A percentile compares a stretch with the other conserved stretches of the same genome.
Conservation (phyloP, 2,888 invertebrate species). For the Caenorhabditis parvicauda region DNA sequence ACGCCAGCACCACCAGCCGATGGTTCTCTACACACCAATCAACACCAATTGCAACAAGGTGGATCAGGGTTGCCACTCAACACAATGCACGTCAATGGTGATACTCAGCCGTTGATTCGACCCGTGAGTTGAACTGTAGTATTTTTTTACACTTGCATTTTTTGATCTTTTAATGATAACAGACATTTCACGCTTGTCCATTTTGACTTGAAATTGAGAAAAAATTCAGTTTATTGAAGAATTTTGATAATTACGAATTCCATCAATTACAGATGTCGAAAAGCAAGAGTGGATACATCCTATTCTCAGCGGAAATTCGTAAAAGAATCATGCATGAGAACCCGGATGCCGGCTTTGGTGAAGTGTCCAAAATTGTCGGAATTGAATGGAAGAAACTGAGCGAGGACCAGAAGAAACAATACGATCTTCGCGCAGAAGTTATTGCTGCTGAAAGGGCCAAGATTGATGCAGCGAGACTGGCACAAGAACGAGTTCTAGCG, state of each 20-base stretch:
- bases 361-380: conserved; percentile 76
- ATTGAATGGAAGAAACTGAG: conserved; percentile 87
- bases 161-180: too few species aligned
- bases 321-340: conserved; percentile 88
- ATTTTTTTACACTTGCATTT: too few species aligned
- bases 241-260: too few species aligned
- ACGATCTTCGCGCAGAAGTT: conserved; percentile 87
- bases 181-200: too few species aligned
- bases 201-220: too few species aligned
- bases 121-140: too few species aligned
- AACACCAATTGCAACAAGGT: not conserved
- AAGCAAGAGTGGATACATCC: conserved; percentile 83
- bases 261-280: too few species aligned
- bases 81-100: not conserved
- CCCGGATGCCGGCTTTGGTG: conserved; percentile 89
- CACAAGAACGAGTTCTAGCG: conserved; percentile 24
- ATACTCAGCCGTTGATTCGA: too few species aligned
- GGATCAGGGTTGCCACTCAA: not conserved
- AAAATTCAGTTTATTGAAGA: too few species aligned
- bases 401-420: conserved; percentile 82
- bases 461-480: conserved; percentile 43
- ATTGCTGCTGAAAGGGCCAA: conserved; percentile 70
- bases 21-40: not conserved
- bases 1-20: conserved; percentile 28
- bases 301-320: conserved; percentile 93